A percentile compares a stretch with the other conserved stretches of the same genome.
Conservation (phyloP, 1,140 invertebrate species). For the Diabrotica undecimpunctata region DNA sequence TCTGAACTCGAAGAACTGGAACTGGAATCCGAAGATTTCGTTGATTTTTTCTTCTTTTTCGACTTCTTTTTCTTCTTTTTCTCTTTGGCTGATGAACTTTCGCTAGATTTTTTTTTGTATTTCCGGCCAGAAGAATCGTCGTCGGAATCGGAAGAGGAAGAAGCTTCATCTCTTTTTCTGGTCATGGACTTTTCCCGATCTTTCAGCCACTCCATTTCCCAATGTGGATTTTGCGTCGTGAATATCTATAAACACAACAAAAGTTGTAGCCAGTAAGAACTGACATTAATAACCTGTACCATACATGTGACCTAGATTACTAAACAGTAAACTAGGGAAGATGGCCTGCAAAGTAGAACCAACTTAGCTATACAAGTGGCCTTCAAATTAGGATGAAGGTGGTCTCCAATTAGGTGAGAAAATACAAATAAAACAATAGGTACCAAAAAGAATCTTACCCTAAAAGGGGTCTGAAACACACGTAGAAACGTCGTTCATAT, state of each 20-base stretch:
- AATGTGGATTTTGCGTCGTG: conserved; percentile 75
- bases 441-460: too few relatives aligned
- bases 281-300: too few relatives aligned
- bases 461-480: too few relatives aligned
- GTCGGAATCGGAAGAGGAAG: conserved; percentile 31
- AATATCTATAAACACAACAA: conserved; percentile 61
- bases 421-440: too few relatives aligned
- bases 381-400: too few relatives aligned
- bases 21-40: conserved; percentile 45
- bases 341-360: too few relatives aligned
- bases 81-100: conserved; percentile 28
- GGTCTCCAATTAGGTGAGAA: too few relatives aligned
- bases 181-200: conserved; percentile 67
- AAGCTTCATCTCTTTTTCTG: conserved; percentile 31
- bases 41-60: conserved; percentile 43
- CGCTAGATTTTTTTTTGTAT: conserved; percentile 34
- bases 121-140: conserved; percentile 6
- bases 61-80: conserved; percentile 36
- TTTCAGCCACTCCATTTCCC: conserved; percentile 79
- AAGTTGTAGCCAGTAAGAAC: too few relatives aligned
- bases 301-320: too few relatives aligned
- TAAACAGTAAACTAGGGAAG: too few relatives aligned
- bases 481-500: too few relatives aligned
- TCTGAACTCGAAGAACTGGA: conserved; percentile 51
- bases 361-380: too few relatives aligned